A percentile compares a stretch with the other conserved stretches of the same genome.
Evolutionary conservation across 2,113 vertebrate species (phyloP).

Genomic region (Gadus macrocephalus): DNA sequence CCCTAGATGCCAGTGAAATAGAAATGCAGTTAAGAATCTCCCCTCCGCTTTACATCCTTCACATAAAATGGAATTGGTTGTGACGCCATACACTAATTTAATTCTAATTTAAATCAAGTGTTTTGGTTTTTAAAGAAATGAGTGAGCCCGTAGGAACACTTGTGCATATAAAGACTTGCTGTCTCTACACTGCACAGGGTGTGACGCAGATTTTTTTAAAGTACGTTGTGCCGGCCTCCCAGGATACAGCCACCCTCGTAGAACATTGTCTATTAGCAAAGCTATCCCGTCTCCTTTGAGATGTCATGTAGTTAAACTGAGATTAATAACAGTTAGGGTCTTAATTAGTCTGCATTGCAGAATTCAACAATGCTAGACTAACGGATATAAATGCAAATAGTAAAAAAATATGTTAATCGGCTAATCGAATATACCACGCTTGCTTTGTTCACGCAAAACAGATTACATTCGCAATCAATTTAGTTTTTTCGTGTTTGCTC

Average conservation of each 20-base stretch:
- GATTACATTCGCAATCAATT: conserved; percentile 5
- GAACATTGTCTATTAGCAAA: conserved; percentile 10
- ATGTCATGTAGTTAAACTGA: too few relatives aligned
- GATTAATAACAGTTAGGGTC: too few relatives aligned
- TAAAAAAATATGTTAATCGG: neutral
- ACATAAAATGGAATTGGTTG: conserved; percentile 17
- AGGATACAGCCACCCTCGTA: conserved; percentile 4
- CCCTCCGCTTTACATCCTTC: conserved; percentile 8
- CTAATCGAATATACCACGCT: conserved; percentile 9
- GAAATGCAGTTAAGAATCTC: conserved; percentile 1
- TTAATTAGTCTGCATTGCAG: too few relatives aligned
- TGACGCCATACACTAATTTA: conserved; percentile 11
- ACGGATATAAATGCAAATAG: conserved; percentile 6
- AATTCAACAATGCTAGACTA: neutral
- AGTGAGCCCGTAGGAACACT: too few relatives aligned
- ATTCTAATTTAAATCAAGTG: conserved; percentile 28
- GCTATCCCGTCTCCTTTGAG: conserved; percentile 2
- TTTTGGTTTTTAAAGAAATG: neutral
- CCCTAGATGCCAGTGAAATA: conserved; percentile 9
- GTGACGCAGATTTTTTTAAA: conserved; percentile 18
- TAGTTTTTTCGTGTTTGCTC: conserved; percentile 2
- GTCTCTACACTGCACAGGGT: neutral
- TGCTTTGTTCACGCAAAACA: neutral
- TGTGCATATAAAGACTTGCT: too few relatives aligned
- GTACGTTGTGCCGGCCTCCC: neutral